Conservation (phyloP, 2,113 vertebrate species). For the Psittacula cyanocephala region DNA sequence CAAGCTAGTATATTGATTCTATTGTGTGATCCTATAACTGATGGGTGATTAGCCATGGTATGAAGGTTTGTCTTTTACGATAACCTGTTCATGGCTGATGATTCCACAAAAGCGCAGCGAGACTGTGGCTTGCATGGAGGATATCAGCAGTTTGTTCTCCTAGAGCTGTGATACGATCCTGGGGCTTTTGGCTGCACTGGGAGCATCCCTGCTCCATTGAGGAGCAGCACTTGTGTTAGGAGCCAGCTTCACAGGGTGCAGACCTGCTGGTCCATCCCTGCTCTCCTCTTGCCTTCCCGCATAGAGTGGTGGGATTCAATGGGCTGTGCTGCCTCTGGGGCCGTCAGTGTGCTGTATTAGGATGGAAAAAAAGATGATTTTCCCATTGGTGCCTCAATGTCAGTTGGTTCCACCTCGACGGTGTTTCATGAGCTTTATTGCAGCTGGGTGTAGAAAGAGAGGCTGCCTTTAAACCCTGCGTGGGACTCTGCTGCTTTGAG, state of each 20-base stretch:
- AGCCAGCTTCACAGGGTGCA: accelerated
- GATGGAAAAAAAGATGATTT: background rate
- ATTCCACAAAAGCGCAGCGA: accelerated
- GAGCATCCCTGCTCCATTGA: no score
- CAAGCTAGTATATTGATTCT: no score
- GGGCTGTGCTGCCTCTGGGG: no score
- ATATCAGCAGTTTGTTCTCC: background rate
- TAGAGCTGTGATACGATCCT: background rate
- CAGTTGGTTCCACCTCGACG: accelerated
- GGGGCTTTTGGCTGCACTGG: background rate
- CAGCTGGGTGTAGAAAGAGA: background rate
- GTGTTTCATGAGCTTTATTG: background rate
- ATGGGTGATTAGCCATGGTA: background rate
- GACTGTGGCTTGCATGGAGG: background rate
- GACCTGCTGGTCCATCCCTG: background rate
- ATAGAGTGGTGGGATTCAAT: accelerated
- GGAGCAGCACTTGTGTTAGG: no score
- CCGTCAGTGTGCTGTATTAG: accelerated
- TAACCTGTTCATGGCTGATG: background rate
- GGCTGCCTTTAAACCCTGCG: accelerated
- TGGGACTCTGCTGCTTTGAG: background rate
- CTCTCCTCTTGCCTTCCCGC: background rate
- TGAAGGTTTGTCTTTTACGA: background rate
- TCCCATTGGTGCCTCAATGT: accelerated
- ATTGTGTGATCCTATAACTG: background rate